Evolutionary conservation across 2,888 invertebrate genomes (phyloP), one percentile per base, ranked within the genome.

Genomic region (Atrina japonica): DNA sequence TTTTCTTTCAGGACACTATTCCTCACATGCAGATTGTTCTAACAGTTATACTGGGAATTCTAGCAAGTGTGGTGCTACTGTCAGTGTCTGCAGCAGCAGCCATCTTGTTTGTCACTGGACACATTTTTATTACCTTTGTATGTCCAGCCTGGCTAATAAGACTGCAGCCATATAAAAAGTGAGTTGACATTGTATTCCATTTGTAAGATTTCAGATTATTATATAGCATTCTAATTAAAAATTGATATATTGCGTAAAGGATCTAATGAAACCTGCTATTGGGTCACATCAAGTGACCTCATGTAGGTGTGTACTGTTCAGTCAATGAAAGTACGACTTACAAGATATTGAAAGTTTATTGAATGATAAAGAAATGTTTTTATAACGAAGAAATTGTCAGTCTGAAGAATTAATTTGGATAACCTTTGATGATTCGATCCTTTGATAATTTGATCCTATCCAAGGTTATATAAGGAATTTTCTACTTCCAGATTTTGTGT

Each of bases 91-190:
- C 73, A 9, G 79, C 86, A 7, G 85, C 84, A 25, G 84, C 87
- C 11, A 75, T 89, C 27, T 65, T 91, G 35, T 89, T 89, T 64
- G 41, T 81, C 3, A 53, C 83, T 0, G 68, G 87, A 9, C 84
- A 88, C 60, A 3, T 91, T 11, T 90, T 91, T 71, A 88, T 92
- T 58, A 87, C 90, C 5, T 88, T 91, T 71, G 71, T 90, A 27
- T 91, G 91, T 76, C 92, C 92, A 5, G 83, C 83, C 1, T 88
- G 89, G 85, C 82, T 92, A 16, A 85, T 91, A 40, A 77, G 75
- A 9, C 83, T 92, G 66, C 92, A 92, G 78, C 86, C 86, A 21
- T 88, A 85, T 58, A 92, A 92, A 87, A 91, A 91, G 90, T 91
- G 78, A 84, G 88, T 83, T 35, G 1, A 40, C 27, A 18, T 59